Percentiles rank a stretch among this genome's conserved stretches.
phyloP scores from a whole-genome alignment of 2,797 vertebrate genomes.

The Paguma larvata region DNA sequence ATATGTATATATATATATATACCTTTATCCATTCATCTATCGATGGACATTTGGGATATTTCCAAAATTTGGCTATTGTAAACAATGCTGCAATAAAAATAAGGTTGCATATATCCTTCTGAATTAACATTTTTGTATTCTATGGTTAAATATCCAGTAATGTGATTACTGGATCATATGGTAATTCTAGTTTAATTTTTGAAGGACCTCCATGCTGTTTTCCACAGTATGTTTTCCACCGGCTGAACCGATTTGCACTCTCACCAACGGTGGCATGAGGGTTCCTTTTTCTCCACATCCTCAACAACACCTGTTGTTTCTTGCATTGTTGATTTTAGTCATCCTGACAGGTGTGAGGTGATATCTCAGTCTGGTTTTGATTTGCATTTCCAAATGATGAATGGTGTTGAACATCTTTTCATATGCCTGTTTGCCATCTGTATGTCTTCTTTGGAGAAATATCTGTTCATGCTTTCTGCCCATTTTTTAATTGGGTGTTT shows the following conservation, averaged over 20 bases:
- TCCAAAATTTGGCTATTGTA: no score
- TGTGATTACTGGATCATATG: not conserved
- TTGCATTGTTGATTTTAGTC: not conserved
- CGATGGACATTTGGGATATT: no score
- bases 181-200: not conserved
- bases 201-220: not conserved
- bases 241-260: not conserved
- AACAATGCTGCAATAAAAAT: not conserved
- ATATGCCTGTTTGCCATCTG: not conserved
- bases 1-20: no score
- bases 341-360: not conserved
- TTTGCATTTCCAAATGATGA: not conserved
- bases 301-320: not conserved
- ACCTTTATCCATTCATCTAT: no score
- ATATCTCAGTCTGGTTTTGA: not conserved
- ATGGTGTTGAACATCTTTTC: not conserved
- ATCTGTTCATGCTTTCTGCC: not conserved
- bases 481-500: not conserved
- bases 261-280: not conserved
- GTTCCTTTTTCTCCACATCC: not conserved
- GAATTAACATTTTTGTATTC: not conserved
- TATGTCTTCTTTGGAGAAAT: not conserved
- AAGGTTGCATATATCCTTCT: not conserved
- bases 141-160: not conserved
- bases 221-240: not conserved